Base-by-base conservation (phyloP, 2,888 invertebrate species). In the Aphidoletes aphidimyza region DNA sequence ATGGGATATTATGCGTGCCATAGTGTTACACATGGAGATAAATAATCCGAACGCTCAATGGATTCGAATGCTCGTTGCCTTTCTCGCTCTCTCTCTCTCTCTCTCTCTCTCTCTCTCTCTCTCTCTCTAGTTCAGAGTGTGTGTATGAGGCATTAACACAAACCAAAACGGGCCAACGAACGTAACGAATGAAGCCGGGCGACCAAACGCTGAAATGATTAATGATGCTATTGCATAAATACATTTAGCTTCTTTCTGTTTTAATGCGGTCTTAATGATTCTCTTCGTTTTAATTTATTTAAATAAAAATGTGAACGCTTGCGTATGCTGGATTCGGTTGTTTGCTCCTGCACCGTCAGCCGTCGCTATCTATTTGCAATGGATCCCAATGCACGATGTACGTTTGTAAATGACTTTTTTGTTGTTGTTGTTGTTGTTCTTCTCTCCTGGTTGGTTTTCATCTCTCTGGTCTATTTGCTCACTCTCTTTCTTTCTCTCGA, bases 151-250 rank as follows among this genome's bases (percentile, higher is more conserved):
- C 69, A 69, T 69, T 69, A 69, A 30, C 69, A 69, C 69, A 30
- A 69, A 69, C 9, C 11, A 69, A 42, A 69, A 69, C 69, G 69
- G 69, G 69, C 69, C 69, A 69, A 69, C 69, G 69, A 30, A 69
- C 69, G 69, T n/a, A 30, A 69, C 34, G 26, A 47, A 47, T 19
- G 54, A 84, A 47, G 30, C n/a, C 84, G 84, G 84, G 84, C 47
- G 84, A 69, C 69, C 69, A 69, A 69, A 69, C n/a, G n/a, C 69
- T 34, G 78, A 84, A 84, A 84, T 84, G 84, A 84, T 84, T 84
- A 84, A 84, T 84, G 84, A 84, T 84, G 81, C 34, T 84, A 59
- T 81, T 84, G 84, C 81, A 84, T 84, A 69, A 45, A 78, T 84
- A 84, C 78, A 84, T 84, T 84, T 84, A 78, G 37, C 78, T 84